These are phyloP conservation scores for Syngnathus floridae DNA, from an alignment of 2,113 vertebrate genomes.

Conservation along the genomic window DNA sequence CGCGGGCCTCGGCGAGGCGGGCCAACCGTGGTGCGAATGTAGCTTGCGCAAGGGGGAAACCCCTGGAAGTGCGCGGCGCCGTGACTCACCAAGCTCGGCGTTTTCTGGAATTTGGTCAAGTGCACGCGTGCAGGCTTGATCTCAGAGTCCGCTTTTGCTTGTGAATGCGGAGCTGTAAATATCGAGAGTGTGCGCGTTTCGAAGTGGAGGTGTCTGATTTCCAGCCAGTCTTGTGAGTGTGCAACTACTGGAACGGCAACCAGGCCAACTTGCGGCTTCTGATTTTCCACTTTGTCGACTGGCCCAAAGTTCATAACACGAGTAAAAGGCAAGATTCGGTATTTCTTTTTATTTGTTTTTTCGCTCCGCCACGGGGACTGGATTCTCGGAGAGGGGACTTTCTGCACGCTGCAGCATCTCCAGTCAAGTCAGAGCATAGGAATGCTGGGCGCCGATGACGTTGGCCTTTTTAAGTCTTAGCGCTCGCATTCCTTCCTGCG, in stretches of 20 bases:
- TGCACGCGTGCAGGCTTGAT: conserved; percentile 42
- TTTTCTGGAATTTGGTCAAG: conserved; percentile 66
- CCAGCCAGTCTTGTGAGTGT: conserved; percentile 51
- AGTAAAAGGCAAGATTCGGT: background rate
- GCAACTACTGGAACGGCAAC: conserved; percentile 34
- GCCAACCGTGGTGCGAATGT: conserved; percentile 55
- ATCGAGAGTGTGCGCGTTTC: background rate
- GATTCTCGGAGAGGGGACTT: conserved; percentile 28
- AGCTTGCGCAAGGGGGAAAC: conserved; percentile 41
- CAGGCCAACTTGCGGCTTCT: conserved; percentile 20
- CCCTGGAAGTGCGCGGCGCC: conserved; percentile 50
- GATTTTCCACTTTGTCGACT: conserved; percentile 33
- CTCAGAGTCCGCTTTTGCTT: conserved; percentile 58
- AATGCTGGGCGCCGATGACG: conserved; percentile 38
- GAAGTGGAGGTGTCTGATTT: conserved; percentile 32
- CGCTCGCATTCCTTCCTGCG: conserved; percentile 53
- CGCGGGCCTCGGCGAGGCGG: conserved; percentile 33
- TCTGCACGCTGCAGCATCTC: conserved; percentile 33
- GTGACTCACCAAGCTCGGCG: conserved; percentile 64
- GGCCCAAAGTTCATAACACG: background rate
- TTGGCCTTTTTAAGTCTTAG: conserved; percentile 48
- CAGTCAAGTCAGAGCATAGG: conserved; percentile 50
- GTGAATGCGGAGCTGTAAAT: conserved; percentile 15
- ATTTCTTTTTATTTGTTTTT: background rate
- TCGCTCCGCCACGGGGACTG: background rate